Base-by-base conservation (phyloP, 1,140 invertebrate genomes). In the Apis cerana region DNA sequence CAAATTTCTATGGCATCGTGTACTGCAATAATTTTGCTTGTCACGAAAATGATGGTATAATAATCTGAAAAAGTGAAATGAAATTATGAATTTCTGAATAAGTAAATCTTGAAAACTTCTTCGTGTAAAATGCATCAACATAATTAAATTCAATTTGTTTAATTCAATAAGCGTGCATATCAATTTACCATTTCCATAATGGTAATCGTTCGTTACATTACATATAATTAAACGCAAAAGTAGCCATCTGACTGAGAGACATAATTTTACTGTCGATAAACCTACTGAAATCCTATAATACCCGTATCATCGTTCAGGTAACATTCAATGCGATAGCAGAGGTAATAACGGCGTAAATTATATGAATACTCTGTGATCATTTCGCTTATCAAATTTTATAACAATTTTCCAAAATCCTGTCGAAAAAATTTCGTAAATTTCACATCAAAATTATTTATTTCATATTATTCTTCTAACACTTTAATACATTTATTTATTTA, bases 251-350 rank as follows among this genome's bases (percentile, higher is more conserved):
- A 56, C 61, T 33, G 50, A n/a, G 19, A 68, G 56, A 71, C 71
- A 65, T 80, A 74, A 80, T 27, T 80, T 80, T 27, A 15, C 59
- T n/a, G 70, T 33, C 59, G 78, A 62, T 64, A 75, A 65, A 80
- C 78, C 50, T 54, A 56, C 61, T 65, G 58, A 75, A 80, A 74
- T 80, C 59, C 70, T 75, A 62, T 74, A 61, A 80, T 80, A 75
- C 61, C 52, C 43, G 61, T 77, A 77, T 56, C 27, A 64, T 64
- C 74, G 56, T 9, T 1, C 74, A 62, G 74, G 62, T 58, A 50
- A 75, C 72, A 52, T 78, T 23, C 17, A 68, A 48, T 27, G 17
- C 54, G 50, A 67, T 68, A 69, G 52, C 27, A 50, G 10, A 69
- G 23, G 65, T 33, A 43, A 21, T 78, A 48, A 59, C 52, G 50